These are phyloP conservation scores for Calliphora vomitoria DNA, from an alignment of 2,888 invertebrate species.

Conservation along the genomic window DNA sequence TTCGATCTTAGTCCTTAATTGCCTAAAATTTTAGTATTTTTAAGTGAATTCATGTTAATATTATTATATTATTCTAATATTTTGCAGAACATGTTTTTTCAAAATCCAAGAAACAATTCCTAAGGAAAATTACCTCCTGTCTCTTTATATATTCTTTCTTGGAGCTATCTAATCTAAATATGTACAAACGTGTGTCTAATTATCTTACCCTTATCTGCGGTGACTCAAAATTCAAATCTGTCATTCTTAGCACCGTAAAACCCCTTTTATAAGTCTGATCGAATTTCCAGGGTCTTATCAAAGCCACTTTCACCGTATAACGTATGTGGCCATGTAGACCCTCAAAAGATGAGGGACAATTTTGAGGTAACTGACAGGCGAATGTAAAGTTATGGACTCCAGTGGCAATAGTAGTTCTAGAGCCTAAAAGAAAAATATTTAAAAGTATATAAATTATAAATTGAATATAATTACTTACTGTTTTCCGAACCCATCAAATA, in stretches of 20 bases:
- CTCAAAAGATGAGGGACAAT: conserved; percentile 92
- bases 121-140: not conserved
- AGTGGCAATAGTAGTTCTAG: conserved; percentile 77
- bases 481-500: conserved; percentile 85
- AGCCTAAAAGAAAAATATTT: conserved; percentile 52
- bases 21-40: no score
- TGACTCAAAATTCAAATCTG: conserved; percentile 90
- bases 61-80: no score
- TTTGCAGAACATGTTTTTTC: no score
- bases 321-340: conserved; percentile 90
- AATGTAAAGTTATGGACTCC: conserved; percentile 86
- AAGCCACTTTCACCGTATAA: conserved; percentile 90
- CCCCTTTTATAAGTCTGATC: conserved; percentile 91
- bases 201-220: conserved; percentile 76
- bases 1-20: no score
- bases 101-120: no score
- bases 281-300: conserved; percentile 94
- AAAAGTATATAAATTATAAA: not conserved
- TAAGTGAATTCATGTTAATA: no score
- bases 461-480: conserved; percentile 80
- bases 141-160: not conserved
- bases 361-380: conserved; percentile 85
- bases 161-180: no score
- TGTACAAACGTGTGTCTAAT: not conserved
- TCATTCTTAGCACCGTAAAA: conserved; percentile 91